Evolutionary conservation across 2,797 vertebrate species (phyloP).

Genomic region (Helarctos malayanus): DNA sequence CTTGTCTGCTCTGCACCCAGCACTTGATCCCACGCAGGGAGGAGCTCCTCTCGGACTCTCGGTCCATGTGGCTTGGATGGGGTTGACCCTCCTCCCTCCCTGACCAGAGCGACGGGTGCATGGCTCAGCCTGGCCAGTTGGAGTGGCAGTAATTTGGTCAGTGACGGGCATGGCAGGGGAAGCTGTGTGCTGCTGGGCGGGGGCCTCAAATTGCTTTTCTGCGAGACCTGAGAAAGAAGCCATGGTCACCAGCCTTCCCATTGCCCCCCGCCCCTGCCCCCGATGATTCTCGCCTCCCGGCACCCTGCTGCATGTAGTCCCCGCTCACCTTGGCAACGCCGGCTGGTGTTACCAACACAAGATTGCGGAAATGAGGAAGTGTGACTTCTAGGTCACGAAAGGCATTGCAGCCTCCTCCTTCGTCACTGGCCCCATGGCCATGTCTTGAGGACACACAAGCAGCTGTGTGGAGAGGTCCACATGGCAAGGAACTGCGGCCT

Average conservation of each 20-base stretch:
- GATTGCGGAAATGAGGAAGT: neutral
- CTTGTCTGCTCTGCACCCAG: neutral
- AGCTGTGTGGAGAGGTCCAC: neutral
- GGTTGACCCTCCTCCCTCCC: neutral
- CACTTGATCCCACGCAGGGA: rapidly evolving
- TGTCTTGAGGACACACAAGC: neutral
- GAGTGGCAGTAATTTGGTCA: neutral
- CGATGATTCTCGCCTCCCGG: no score
- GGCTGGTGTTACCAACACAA: no score
- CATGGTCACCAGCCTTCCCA: neutral
- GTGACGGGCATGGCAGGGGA: neutral
- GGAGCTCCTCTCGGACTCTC: neutral
- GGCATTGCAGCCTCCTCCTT: neutral
- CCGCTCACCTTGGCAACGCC: neutral
- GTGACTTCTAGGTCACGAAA: neutral
- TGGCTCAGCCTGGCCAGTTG: neutral
- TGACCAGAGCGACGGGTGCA: neutral
- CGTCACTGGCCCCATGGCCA: neutral
- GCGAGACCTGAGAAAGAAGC: neutral
- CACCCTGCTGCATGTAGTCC: rapidly evolving
- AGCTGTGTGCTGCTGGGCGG: neutral
- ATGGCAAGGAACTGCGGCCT: neutral
- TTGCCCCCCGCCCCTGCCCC: rapidly evolving
- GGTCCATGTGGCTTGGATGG: rapidly evolving
- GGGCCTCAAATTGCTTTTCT: neutral